Percentiles rank a stretch among this genome's conserved stretches.
phyloP scores from a whole-genome alignment of 2,113 vertebrate genomes.

The Apteryx mantelli region DNA sequence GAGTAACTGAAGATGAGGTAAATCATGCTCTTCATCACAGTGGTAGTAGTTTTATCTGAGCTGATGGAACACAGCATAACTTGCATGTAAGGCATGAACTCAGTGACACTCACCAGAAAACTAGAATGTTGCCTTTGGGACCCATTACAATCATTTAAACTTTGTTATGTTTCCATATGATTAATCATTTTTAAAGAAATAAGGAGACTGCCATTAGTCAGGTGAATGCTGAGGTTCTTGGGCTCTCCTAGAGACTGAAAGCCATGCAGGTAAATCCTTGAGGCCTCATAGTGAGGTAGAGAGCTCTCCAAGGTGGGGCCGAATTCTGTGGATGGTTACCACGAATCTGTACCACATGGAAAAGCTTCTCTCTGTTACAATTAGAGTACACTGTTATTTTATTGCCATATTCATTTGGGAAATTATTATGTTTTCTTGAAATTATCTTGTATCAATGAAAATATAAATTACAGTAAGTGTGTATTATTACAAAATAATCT shows the following conservation, averaged over 20 bases:
- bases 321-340: not conserved
- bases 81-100: conserved; percentile 7
- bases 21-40: not conserved
- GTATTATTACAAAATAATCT: not conserved
- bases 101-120: conserved; percentile 27
- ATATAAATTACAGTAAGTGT: not conserved
- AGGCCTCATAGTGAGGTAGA: not conserved
- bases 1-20: not conserved
- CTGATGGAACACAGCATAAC: conserved; percentile 13
- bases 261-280: not conserved
- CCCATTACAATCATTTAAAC: conserved; percentile 7
- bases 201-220: not conserved
- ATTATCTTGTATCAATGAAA: not conserved
- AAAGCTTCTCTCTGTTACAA: not conserved
- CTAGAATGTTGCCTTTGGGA: not conserved
- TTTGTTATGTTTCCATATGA: conserved; percentile 25
- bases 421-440: not conserved
- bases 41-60: not conserved
- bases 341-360: not conserved
- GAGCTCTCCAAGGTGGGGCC: not conserved
- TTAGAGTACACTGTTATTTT: not conserved
- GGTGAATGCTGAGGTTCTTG: not conserved
- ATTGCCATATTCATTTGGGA: not conserved
- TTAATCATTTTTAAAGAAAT: conserved; percentile 29
- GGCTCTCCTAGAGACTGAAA: not conserved